Percentiles rank a stretch among this genome's conserved stretches.
phyloP scores from a whole-genome alignment of 2,888 invertebrate species.

The Diogma glabrata region DNA sequence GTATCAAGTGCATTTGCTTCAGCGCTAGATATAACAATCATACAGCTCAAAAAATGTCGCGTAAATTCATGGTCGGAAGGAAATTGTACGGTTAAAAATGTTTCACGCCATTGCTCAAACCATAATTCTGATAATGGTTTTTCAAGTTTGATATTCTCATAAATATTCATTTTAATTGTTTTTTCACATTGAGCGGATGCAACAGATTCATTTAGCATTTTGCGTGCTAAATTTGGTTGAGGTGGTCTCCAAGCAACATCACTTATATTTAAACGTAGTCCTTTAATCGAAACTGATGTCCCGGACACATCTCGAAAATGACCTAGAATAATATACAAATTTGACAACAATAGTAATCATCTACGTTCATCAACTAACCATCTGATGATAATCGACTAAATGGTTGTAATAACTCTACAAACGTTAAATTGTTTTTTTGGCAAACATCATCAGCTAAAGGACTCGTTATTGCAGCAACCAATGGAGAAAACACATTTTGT shows the following conservation, averaged over 20 bases:
- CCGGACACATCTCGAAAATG: slow-evolving; percentile 74
- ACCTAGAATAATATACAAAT: slow-evolving; percentile 44
- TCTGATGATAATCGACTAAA: slow-evolving; percentile 68
- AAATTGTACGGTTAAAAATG: slow-evolving; percentile 76
- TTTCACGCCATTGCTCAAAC: slow-evolving; percentile 93
- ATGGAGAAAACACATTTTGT: slow-evolving; percentile 79
- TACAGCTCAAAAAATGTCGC: slow-evolving; percentile 74
- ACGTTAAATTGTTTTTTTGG: slow-evolving; percentile 80
- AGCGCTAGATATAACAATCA: slow-evolving; percentile 59
- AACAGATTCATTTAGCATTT: slow-evolving; percentile 75
- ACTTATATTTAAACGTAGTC: slow-evolving; percentile 64
- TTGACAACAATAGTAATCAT: too few species aligned
- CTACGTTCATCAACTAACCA: slow-evolving; percentile 38
- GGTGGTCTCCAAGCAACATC: slow-evolving; percentile 75
- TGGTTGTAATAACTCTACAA: slow-evolving; percentile 82
- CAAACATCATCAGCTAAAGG: slow-evolving; percentile 72
- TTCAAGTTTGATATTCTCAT: slow-evolving; percentile 44
- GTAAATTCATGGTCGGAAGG: slow-evolving; percentile 95
- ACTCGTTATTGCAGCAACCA: slow-evolving; percentile 76
- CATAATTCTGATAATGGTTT: slow-evolving; percentile 74
- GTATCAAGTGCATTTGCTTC: slow-evolving; percentile 72
- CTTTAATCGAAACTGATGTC: slow-evolving; percentile 55
- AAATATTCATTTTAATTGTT: slow-evolving; percentile 44
- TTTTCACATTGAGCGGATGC: slow-evolving; percentile 46
- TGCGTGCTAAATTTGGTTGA: slow-evolving; percentile 68